Evolutionary conservation across 2,888 invertebrate species (phyloP).

Genomic region (Onthophagus sagittarius): DNA sequence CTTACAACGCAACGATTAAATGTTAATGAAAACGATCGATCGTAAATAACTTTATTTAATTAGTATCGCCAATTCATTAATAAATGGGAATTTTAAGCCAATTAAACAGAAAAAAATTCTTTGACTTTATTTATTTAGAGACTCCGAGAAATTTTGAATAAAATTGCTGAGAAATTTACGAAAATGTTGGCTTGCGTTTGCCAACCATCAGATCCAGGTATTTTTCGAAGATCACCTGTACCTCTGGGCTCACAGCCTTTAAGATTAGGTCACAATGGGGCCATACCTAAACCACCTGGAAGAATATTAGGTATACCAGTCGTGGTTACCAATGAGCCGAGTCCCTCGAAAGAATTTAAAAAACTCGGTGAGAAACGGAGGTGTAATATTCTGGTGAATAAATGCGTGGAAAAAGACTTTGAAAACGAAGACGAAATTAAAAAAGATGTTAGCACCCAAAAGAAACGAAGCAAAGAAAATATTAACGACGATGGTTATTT

Average conservation of each 20-base stretch:
- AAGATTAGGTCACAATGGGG: constrained; percentile 34
- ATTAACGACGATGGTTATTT: too few relatives aligned
- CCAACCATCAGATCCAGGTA: constrained; percentile 60
- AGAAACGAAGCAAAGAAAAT: not conserved
- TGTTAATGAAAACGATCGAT: not conserved
- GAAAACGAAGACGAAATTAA: not conserved
- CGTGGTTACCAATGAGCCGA: constrained; percentile 36
- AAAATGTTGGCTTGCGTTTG: constrained; percentile 68
- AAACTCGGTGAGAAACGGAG: constrained; percentile 20
- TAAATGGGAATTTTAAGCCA: not conserved
- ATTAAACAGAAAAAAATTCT: not conserved
- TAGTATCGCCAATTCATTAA: not conserved
- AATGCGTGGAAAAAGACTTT: constrained; percentile 5
- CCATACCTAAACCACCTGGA: constrained; percentile 40
- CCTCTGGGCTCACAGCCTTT: constrained; percentile 48
- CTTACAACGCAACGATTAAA: not conserved
- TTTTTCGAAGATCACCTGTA: constrained; percentile 55
- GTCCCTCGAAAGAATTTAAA: constrained; percentile 6
- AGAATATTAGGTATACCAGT: constrained; percentile 35
- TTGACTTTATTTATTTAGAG: not conserved
- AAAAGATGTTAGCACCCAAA: constrained; percentile 43
- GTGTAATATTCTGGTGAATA: constrained; percentile 16
- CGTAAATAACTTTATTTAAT: not conserved
- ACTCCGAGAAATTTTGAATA: not conserved
- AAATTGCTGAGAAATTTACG: not conserved